Base-by-base conservation (phyloP, 2,888 invertebrate species). In the Monopis laevigella region DNA sequence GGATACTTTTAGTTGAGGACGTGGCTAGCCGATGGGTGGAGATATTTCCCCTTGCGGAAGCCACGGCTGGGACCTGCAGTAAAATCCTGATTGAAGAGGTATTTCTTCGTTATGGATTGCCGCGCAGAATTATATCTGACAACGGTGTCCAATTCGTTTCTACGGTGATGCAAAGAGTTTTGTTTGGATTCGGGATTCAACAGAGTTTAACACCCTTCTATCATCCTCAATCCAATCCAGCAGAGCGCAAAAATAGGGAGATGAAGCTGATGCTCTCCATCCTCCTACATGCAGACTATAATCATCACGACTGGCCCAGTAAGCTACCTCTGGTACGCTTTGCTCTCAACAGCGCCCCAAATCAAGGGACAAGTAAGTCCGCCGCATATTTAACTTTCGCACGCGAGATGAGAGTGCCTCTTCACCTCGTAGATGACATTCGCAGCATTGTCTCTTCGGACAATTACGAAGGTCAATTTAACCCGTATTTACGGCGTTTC, bases 71-170 rank as follows among this genome's bases (percentile, higher is more conserved):
- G 28, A 5, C 30, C 1, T 58, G 55, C 26, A 52, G 52, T 0
- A 32, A 42, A 2, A 46, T 35, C 1, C 42, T 61, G 0, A 28
- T 60, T 0, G 43, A 55, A 13, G 56, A 59, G 44, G 42, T 56
- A 3, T 50, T 61, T 24, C 28, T 58, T 3, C 46, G 56, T 10
- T 58, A 51, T 43, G 58, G 56, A 4, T 26, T 51, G 3, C 54
- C 54, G 1, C 24, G 58, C 8, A 32, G 52, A 10, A 40, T 59
- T 1, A 45, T 55, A 10, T 50, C 48, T 3, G 55, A 59, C 36
- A 62, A 61, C 14, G 59, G 57, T 0, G 42, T 48, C 0, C 58
- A 59, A 35, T 56, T 58, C 36, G 46, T 58, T 1, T 48, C 53
- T 1, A 50, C 46, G 0, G 28, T 54, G 2, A 56, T 57, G 54